Conservation (phyloP, 2,888 invertebrate species). For the Hydrotaea cyrtoneurina region DNA sequence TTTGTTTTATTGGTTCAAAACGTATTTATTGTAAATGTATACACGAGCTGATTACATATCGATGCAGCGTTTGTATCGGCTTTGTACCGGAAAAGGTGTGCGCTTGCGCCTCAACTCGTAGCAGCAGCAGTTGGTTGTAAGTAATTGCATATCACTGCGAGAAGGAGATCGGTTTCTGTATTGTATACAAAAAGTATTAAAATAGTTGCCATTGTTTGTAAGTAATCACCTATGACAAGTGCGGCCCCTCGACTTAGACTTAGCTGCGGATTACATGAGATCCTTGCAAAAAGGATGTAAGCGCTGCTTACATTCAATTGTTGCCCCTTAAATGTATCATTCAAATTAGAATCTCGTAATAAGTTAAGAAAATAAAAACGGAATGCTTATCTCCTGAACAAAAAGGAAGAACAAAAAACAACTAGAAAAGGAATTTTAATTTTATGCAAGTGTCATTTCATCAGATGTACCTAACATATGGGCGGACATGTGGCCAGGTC, state of each 20-base stretch:
- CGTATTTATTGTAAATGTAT: constrained; percentile 21
- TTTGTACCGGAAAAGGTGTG: constrained; percentile 36
- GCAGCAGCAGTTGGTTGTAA: background rate
- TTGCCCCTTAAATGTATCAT: constrained; percentile 17
- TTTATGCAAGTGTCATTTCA: no score
- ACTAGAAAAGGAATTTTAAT: no score
- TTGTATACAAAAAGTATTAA: constrained; percentile 40
- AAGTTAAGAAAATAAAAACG: constrained; percentile 31
- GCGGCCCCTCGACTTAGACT: constrained; percentile 43
- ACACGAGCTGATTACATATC: background rate
- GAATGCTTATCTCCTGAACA: background rate
- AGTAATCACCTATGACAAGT: constrained; percentile 40
- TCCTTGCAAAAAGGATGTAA: background rate
- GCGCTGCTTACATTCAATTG: background rate
- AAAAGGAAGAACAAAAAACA: background rate
- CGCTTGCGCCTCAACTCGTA: constrained; percentile 8
- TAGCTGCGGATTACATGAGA: constrained; percentile 22
- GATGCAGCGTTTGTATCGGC: background rate
- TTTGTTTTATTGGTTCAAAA: constrained; percentile 60
- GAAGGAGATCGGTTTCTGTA: background rate
- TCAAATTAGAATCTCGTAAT: constrained; percentile 27
- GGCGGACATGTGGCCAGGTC: no score
- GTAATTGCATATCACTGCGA: constrained; percentile 29
- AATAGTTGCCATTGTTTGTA: constrained; percentile 38
- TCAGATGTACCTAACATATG: no score